Evolutionary conservation across 2,888 invertebrate species (phyloP), one percentile per base, ranked within the genome.

Genomic region (Drosophila rubida): DNA sequence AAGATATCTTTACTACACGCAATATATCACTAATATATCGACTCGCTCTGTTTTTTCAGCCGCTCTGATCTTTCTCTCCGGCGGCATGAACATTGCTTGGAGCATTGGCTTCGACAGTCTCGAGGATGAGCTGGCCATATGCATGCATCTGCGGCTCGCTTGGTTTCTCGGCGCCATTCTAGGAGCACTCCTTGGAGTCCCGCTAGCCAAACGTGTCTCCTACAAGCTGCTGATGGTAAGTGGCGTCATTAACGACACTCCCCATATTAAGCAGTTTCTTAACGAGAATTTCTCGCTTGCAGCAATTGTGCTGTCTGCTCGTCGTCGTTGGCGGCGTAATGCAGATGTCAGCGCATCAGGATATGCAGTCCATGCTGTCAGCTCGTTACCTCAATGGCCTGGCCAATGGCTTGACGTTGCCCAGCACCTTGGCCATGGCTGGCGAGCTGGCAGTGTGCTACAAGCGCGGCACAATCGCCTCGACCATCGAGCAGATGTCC

Each of bases 31-130:
- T 7, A 0, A 2, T 25, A 25, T 25, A 25, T 25, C 25, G 7
- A 6, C 6, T n/a, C 6, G 25, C 25, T 25, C 3, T 19, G 5
- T 0, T 2, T 13, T 41, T 50, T 3, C 22, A 84, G 84, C 77
- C 59, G 73, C 87, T 0, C 14, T 84, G 13, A 70, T 90, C 13
- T 90, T 90, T 8, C 57, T 90, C 1, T 76, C 90, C 0, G 88
- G 88, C 2, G 88, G 88, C 39, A 69, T 89, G 80, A 84, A 90
- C 50, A 75, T 89, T 7, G 89, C 90, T 23, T 89, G 90, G 90
- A 84, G 78, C 53, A 67, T 82, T 69, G 74, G 90, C 22, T 87
- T 83, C 5, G 48, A 59, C 19, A 69, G 41, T 13, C 22, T 64
- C 1, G 25, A 39, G 14, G 61, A 59, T 42, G 69, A 71, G 22